Percentiles rank a stretch among this genome's conserved stretches.
Evolutionary conservation across 2,888 invertebrate species (phyloP).

Genomic region (Thera obeliscata): DNA sequence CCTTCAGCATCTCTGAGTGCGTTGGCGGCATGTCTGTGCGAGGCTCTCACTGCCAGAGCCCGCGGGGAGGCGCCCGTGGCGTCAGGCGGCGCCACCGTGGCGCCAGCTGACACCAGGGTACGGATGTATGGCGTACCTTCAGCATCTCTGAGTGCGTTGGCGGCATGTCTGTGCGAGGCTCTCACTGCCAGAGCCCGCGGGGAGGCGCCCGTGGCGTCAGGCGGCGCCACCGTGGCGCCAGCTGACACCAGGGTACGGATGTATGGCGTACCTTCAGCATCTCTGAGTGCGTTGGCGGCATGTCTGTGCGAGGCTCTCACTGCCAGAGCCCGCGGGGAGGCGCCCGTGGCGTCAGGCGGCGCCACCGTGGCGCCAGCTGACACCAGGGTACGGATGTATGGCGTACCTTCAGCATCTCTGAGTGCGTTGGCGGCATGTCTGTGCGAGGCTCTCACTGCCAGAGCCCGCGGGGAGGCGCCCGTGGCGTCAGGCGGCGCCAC

Average conservation of each 20-base stretch:
- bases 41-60: conserved; percentile 68
- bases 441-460: conserved; percentile 80
- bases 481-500: no score
- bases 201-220: conserved; percentile 74
- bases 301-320: conserved; percentile 82
- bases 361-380: conserved; percentile 29
- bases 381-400: conserved; percentile 86
- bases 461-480: conserved; percentile 86
- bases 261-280: conserved; percentile 85
- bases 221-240: no score
- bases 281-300: conserved; percentile 86
- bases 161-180: conserved; percentile 85
- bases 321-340: conserved; percentile 84
- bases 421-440: conserved; percentile 86
- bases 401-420: conserved; percentile 86
- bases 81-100: no score
- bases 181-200: conserved; percentile 83
- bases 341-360: conserved; percentile 62
- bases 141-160: conserved; percentile 86
- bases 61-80: conserved; percentile 85
- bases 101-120: conserved; percentile 77
- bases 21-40: conserved; percentile 86
- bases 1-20: conserved; percentile 87
- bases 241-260: conserved; percentile 84
- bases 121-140: conserved; percentile 85